A percentile compares a stretch with the other conserved stretches of the same genome.
Evolutionary conservation across 1,140 invertebrate species (phyloP).

Genomic region (Drosophila rufa): DNA sequence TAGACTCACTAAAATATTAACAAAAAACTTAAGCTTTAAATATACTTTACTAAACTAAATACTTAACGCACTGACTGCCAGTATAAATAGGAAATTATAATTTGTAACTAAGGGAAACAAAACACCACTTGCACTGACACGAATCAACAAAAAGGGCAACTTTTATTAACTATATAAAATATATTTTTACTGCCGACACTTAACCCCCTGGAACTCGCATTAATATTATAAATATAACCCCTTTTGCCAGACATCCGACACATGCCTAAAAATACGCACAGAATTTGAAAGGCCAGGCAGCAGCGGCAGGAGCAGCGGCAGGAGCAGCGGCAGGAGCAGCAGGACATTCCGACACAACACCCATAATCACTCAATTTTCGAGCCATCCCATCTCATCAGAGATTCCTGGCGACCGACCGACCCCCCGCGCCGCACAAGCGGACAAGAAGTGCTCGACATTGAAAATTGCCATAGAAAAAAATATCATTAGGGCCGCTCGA

Average conservation of each 20-base stretch:
- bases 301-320: background rate
- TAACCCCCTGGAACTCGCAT: background rate
- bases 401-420: slow-evolving; percentile 9
- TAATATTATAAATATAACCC: slow-evolving; percentile 15
- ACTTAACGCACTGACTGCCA: too few species aligned
- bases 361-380: slow-evolving; percentile 51
- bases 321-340: background rate
- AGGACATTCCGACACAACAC: slow-evolving; percentile 37
- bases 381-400: slow-evolving; percentile 25
- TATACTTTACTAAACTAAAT: too few species aligned
- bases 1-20: too few species aligned
- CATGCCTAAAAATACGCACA: slow-evolving; percentile 9
- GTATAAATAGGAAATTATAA: background rate
- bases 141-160: slow-evolving; percentile 1
- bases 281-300: background rate
- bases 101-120: background rate
- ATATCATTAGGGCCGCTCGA: slow-evolving; percentile 37
- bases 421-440: background rate
- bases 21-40: background rate
- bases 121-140: background rate
- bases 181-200: slow-evolving; percentile 6
- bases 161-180: slow-evolving; percentile 15
- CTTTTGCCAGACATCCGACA: background rate
- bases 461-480: slow-evolving; percentile 42
- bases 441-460: slow-evolving; percentile 5